Evolutionary conservation across 2,113 vertebrate genomes (phyloP).

Genomic region (Leuciscus idus): DNA sequence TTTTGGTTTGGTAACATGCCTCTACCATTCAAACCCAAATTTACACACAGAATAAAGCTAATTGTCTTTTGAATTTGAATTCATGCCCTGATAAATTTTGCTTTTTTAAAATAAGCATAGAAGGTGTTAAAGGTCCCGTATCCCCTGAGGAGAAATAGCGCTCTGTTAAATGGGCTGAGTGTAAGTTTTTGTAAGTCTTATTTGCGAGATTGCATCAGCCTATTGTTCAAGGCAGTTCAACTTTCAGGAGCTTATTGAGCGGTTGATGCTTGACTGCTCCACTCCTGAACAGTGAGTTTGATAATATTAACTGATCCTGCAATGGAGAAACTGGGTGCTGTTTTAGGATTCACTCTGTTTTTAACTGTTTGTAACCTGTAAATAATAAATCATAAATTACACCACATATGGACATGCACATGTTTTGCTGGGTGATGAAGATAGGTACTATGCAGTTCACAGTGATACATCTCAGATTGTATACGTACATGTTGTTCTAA

Average conservation of each 20-base stretch:
- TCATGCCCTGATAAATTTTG: background rate
- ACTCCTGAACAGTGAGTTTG: background rate
- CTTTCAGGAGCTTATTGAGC: constrained; percentile 28
- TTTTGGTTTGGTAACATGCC: background rate
- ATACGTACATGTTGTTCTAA: background rate
- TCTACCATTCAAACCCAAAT: background rate
- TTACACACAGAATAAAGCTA: background rate
- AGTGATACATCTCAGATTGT: background rate
- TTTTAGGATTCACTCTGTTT: background rate
- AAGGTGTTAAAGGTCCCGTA: background rate
- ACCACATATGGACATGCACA: background rate
- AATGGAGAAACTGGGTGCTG: background rate
- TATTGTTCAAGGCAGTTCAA: constrained; percentile 18
- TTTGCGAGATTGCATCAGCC: background rate
- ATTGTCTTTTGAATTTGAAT: background rate
- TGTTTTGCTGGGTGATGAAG: background rate
- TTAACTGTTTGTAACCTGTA: background rate
- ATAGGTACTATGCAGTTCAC: background rate
- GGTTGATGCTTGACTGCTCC: constrained; percentile 16
- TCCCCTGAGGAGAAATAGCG: background rate
- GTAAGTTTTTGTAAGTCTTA: background rate
- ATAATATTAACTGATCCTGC: constrained; percentile 16
- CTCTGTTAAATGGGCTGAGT: background rate
- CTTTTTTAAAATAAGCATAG: background rate
- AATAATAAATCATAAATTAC: background rate